Evolutionary conservation across 2,888 invertebrate genomes (phyloP), one percentile per base, ranked within the genome.

Genomic region (Athetis lepigone): DNA sequence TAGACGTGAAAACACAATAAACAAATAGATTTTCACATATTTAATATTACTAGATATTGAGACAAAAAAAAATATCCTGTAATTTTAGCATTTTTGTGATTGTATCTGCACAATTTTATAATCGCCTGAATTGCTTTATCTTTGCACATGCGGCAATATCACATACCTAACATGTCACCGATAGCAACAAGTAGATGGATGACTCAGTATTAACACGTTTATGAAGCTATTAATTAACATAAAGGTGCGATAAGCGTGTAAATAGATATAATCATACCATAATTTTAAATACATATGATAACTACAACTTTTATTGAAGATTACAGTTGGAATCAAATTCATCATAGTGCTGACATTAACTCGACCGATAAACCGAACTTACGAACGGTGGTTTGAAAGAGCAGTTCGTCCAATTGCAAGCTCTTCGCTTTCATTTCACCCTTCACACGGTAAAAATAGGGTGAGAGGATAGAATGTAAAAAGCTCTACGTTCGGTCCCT

Each of bases 121-220:
- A 64, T 56, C 9, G 18, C 42, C 11, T 19, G 13, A 43, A 65
- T 54, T 43, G 13, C 42, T 71, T 62, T 64, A 46, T 51, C 33
- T 69, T 55, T 47, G 29, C 54, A 11, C 56, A 43, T 27, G 21
- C 27, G 73, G 49, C 47, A 66, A 56, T 59, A 49, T 51, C 46
- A 54, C 16, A 42, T 58, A 54, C 16, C 39, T 58, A 56, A 45
- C 19, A 46, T 60, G 45, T 58, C 51, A 47, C 19, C 37, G 88
- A 50, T 58, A 66, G 52, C 51, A 43, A 70, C 37, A 9, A 60
- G 8, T 43, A 58, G 33, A 46, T 29, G 1, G 36, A 54, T 73
- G 73, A 66, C 43, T 73, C 73, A 66, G 39, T 18, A 49, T 33
- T 33, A 25, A 36, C 39, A 51, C 18, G 21, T 42, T 57, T 57